Conservation (phyloP, 2,888 invertebrate genomes). For the Chaitophorus viminalis region DNA sequence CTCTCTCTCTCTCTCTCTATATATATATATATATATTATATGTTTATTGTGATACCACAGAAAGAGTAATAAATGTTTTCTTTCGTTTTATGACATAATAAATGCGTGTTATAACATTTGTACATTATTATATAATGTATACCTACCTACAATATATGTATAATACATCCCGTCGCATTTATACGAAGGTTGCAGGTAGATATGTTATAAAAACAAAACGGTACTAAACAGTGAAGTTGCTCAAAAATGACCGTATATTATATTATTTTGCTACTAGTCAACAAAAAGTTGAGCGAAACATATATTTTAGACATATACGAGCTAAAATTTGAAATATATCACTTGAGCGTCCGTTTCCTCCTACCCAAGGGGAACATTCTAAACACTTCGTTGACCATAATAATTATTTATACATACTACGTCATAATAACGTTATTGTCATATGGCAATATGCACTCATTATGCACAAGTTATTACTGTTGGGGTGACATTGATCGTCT, state of each 20-base stretch:
- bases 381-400: too few species aligned
- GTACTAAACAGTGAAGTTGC: not conserved
- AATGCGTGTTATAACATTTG: not conserved
- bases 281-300: not conserved
- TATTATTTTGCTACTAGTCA: not conserved
- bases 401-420: too few species aligned
- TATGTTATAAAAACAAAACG: not conserved
- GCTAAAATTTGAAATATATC: not conserved
- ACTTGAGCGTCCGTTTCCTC: not conserved
- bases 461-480: too few species aligned
- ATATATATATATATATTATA: not conserved
- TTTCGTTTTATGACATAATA: slow-evolving; percentile 3
- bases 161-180: not conserved
- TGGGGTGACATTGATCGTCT: too few species aligned
- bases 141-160: too few species aligned
- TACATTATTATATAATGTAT: not conserved
- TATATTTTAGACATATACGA: not conserved
- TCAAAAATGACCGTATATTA: not conserved
- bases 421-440: too few species aligned
- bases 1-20: too few species aligned
- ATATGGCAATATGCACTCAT: not conserved
- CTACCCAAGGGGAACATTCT: too few species aligned
- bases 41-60: not conserved
- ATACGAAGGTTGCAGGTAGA: not conserved
- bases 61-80: not conserved